Base-by-base conservation (phyloP, 2,888 invertebrate genomes). In the Xanthorhoe spadicearia region DNA sequence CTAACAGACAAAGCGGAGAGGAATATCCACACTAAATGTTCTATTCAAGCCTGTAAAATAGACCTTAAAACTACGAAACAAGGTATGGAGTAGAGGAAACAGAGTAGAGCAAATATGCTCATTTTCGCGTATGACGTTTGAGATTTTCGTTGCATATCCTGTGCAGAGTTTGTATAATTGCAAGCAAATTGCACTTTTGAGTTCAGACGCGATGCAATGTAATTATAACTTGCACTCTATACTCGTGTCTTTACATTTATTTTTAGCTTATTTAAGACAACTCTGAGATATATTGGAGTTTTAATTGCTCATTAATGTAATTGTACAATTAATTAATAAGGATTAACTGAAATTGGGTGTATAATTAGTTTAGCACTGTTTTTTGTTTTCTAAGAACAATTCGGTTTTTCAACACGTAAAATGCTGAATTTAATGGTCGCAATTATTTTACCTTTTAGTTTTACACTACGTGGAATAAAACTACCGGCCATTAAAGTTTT, bases 21-120 rank as follows among this genome's bases (percentile, higher is more conserved):
- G 86, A 80, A 87, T 87, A 88, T 85, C 83, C 84, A 83, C 76
- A 74, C 83, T 83, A 82, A 83, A 85, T 84, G 80, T 81, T 79
- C 69, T 77, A 77, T 76, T 55, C 67, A 15, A 63, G 54, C 49
- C 53, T 35, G 58, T 9, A 64, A 83, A 82, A 67, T 65, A 68
- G 71, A 76, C 85, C 77, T 74, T 80, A 79, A 66, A 8, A 7
- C 55, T 35, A 8, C 0, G 46, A 4, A 3, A 66, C 80, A 84
- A 69, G 71, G 82, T 65, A 68, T 72, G 71, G 55, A 80, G 77
- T 81, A 32, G 73, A 46, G 10, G 10, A 15, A n/a, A 35, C 0
- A 46, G 1, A 2, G 65, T 80, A 83, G 68, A 72, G 81, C 67
- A 68, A 71, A 72, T 54, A 81, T 72, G 51, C 56, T 73, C 49